Conservation (phyloP, 2,113 vertebrate species). For the Xiphophorus maculatus region DNA sequence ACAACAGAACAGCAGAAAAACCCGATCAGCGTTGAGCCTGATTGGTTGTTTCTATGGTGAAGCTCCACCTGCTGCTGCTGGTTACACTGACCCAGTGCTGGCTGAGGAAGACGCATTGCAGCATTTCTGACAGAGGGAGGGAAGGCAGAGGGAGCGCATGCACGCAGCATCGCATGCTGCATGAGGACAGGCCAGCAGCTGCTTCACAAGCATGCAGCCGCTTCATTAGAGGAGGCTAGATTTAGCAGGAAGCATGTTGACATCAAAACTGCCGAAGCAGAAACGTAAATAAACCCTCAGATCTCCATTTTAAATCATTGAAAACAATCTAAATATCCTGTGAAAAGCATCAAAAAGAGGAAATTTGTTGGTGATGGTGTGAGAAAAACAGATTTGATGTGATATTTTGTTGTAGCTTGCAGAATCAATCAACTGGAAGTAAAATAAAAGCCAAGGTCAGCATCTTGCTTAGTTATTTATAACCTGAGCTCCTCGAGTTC, state of each 20-base stretch:
- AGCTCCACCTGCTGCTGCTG: slow-evolving; percentile 58
- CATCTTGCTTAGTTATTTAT: no score
- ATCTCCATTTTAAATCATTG: no score
- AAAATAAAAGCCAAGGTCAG: no score
- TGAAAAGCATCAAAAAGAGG: no score
- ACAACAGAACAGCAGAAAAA: slow-evolving; percentile 41
- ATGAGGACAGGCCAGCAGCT: slow-evolving; percentile 41
- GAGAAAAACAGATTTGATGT: no score
- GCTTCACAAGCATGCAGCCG: slow-evolving; percentile 22
- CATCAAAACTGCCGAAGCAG: neutral
- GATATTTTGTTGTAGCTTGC: no score
- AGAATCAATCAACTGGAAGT: no score
- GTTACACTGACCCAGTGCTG: slow-evolving; percentile 83
- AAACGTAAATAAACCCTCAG: no score
- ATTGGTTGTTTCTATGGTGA: slow-evolving; percentile 80
- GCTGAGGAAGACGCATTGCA: slow-evolving; percentile 84
- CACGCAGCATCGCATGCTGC: slow-evolving; percentile 39
- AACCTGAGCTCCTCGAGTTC: no score
- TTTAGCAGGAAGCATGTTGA: slow-evolving; percentile 55
- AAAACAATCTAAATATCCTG: no score
- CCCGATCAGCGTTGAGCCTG: slow-evolving; percentile 29
- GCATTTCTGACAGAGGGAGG: slow-evolving; percentile 79
- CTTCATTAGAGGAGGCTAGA: slow-evolving; percentile 55
- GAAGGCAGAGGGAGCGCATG: slow-evolving; percentile 52
- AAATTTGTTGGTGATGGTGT: no score